A percentile compares a stretch with the other conserved stretches of the same genome.
These are phyloP conservation scores for Nomia melanderi DNA, from an alignment of 1,140 invertebrate species.

Conservation along the genomic window DNA sequence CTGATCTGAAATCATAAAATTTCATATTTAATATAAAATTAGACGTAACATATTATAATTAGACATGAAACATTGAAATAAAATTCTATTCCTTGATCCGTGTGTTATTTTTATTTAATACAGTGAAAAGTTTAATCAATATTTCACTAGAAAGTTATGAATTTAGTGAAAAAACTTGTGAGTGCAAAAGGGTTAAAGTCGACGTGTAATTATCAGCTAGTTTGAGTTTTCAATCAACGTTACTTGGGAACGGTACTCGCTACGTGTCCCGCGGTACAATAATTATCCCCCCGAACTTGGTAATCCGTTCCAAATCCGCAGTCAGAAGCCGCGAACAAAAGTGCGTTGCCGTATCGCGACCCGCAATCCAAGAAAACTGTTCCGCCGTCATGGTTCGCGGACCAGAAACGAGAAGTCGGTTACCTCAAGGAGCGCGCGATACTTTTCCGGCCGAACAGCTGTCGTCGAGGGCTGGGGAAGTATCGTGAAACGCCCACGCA, in stretches of 20 bases:
- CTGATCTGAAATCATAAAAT: too few species aligned
- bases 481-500: constrained; percentile 50
- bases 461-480: constrained; percentile 26
- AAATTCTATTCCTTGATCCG: too few species aligned
- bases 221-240: background rate
- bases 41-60: too few species aligned
- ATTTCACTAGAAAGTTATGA: too few species aligned
- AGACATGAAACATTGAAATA: too few species aligned
- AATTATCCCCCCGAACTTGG: background rate
- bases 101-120: too few species aligned
- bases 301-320: constrained; percentile 17
- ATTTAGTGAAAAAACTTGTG: too few species aligned
- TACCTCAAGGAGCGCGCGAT: constrained; percentile 18
- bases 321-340: constrained; percentile 11
- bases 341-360: constrained; percentile 22
- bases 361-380: constrained; percentile 25
- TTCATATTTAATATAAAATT: too few species aligned
- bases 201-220: too few species aligned
- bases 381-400: constrained; percentile 33
- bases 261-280: background rate
- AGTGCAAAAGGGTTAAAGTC: too few species aligned
- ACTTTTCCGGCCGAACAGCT: constrained; percentile 43
- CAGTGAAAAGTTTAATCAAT: too few species aligned
- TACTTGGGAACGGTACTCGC: background rate
- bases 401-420: constrained; percentile 41